Evolutionary conservation across 2,797 vertebrate species (phyloP), one percentile per base, ranked within the genome.

Genomic region (Gymnoscopelus braueri): DNA sequence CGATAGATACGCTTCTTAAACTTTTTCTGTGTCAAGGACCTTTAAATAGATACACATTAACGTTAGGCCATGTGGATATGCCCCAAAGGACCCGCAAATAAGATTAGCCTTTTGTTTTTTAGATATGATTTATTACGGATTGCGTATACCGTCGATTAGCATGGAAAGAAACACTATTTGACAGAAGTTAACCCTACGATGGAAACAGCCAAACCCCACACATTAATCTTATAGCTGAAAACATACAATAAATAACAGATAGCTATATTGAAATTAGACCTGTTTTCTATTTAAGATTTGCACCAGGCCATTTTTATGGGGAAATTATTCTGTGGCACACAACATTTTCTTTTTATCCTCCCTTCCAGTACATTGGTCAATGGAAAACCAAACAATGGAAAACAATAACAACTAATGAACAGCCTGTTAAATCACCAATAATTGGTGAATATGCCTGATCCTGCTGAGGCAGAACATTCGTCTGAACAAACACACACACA

Each of bases 361-460:
- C 39, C 65, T 74, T 48, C 12, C 75, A 66, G 75, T 51, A 66
- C 67, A 71, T 55, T 58, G 66, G 57, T 80, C 72, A 81, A 66
- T 39, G 35, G 48, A 75, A 56, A 67, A 63, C 0, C 39, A 44
- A 82, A 74, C 57, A 59, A 60, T 77, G 69, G 73, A 71, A 69
- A 83, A 79, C 78, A 63, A 56, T 72, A 80, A 67, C 67, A 65
- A 72, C 72, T 74, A 77, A 76, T 72, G 70, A 74, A 81, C 51
- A 65, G 70, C 73, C 12, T 72, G 77, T 81, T 78, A 62, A 63
- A 15, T 19, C 53, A 54, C 70, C 54, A 69, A 60, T 55, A 69
- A 61, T 71, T 65, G 70, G 69, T 50, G 74, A 84, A 80, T 39
- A 39, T 63, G 72, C 67, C 69, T 51, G 8, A 53, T 53, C 12